Evolutionary conservation across 2,888 invertebrate genomes (phyloP).

Genomic region (Autographa pulchrina): DNA sequence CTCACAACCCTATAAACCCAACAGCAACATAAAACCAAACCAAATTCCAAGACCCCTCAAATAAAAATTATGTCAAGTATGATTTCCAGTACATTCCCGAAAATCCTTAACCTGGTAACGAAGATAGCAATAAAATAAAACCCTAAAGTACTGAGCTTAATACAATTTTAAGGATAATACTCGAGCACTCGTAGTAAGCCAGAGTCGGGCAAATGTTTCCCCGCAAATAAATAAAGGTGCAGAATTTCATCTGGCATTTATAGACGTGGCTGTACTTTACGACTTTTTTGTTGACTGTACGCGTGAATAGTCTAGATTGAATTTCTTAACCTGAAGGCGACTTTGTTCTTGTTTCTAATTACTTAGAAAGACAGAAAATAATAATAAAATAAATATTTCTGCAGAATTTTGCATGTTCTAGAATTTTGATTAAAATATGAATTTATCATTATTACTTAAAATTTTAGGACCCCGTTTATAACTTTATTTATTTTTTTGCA

Average conservation of each 20-base stretch:
- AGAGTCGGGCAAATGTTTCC: constrained; percentile 54
- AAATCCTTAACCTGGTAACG: constrained; percentile 24
- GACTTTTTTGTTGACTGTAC: constrained; percentile 55
- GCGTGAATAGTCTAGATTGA: constrained; percentile 25
- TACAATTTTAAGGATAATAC: constrained; percentile 59
- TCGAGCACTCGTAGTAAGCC: constrained; percentile 49
- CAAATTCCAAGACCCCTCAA: neutral
- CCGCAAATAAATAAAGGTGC: constrained; percentile 63
- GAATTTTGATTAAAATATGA: no score
- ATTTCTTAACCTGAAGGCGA: constrained; percentile 10
- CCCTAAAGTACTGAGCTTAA: constrained; percentile 46
- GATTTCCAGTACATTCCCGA: neutral
- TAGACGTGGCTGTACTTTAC: constrained; percentile 58
- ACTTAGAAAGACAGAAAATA: neutral
- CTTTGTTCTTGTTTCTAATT: neutral
- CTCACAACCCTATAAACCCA: neutral
- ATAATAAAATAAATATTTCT: neutral
- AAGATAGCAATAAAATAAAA: constrained; percentile 49
- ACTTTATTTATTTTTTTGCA: no score
- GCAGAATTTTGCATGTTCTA: no score
- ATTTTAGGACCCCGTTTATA: no score
- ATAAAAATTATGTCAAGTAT: neutral
- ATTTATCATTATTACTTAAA: no score
- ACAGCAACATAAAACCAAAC: neutral
- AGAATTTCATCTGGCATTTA: constrained; percentile 63